phyloP scores from a whole-genome alignment of 2,888 invertebrate species.

The Pantelozetes paolii region DNA sequence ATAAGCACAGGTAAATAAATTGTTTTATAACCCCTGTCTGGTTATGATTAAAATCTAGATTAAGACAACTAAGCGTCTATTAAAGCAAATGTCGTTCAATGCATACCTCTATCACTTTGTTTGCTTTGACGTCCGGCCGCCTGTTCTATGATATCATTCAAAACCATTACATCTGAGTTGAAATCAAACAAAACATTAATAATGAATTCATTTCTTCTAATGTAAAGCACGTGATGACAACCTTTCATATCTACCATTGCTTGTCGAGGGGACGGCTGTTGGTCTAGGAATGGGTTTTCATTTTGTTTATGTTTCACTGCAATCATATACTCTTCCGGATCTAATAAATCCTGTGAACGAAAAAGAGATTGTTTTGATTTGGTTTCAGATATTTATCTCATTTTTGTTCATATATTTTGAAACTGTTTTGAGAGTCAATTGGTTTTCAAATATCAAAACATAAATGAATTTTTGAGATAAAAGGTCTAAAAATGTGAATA shows the following conservation, averaged over 20 bases:
- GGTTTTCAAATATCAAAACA: not conserved
- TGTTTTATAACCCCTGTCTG: too few relatives aligned
- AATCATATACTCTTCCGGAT: constrained; percentile 69
- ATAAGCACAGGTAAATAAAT: too few relatives aligned
- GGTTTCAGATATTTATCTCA: too few relatives aligned
- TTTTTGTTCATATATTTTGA: not conserved
- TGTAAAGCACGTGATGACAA: constrained; percentile 51
- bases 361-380: not conserved
- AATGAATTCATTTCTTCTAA: not conserved
- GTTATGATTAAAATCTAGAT: too few relatives aligned
- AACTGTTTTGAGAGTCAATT: constrained; percentile 5
- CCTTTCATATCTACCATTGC: constrained; percentile 93
- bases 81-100: too few relatives aligned
- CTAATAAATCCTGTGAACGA: constrained; percentile 45
- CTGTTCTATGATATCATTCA: constrained; percentile 94
- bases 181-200: constrained; percentile 9
- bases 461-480: not conserved
- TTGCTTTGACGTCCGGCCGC: constrained; percentile 55
- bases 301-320: constrained; percentile 65
- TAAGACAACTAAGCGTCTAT: too few relatives aligned
- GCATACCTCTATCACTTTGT: constrained; percentile 63
- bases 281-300: constrained; percentile 89
- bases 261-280: constrained; percentile 66
- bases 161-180: constrained; percentile 85
- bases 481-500: not conserved